Base-by-base conservation (phyloP, 2,797 vertebrate genomes). In the Eupleurogrammus muticus region DNA sequence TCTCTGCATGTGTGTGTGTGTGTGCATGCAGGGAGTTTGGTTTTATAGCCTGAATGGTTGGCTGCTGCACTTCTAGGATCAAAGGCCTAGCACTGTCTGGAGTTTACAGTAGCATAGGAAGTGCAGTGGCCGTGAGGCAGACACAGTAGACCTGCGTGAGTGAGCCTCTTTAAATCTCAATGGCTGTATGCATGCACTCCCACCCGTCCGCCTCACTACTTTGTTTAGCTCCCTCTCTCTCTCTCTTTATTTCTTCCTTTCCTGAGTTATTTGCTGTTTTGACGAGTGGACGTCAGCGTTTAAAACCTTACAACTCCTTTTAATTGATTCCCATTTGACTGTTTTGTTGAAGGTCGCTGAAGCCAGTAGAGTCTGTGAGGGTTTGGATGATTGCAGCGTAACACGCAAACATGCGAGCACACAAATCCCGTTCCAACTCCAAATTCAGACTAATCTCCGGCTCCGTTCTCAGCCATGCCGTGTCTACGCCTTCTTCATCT, bases 91-190 rank as follows among this genome's bases (percentile, higher is more conserved):
- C 75, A 51, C 75, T 80, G 82, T 82, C 78, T 90, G 66, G 78
- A 83, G 83, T 92, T 92, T 89, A 91, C 92, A 91, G 91, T 92
- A 91, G 90, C 79, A 79, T 59, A 84, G 86, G 85, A 90, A 90
- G 82, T 78, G 67, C 72, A 63, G 76, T 83, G 89, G 89, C 90
- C 67, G 44, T 68, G 78, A 91, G 87, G 78, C 84, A 88, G 77
- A 21, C 40, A 50, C 68, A 64, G 65, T 54, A 79, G 83, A 80
- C 82, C 75, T 89, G 89, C 82, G 85, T 93, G 92, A 92, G 86
- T 88, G 71, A 79, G 60, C 58, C 87, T 89, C 75, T 86, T 90
- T 91, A 89, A 87, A 77, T 81, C 70, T 79, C 81, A 76, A 56
- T 68, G 63, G 77, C 60, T 56, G 53, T 56, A 44, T 53, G 65